These are phyloP conservation scores for Actinemys pallida DNA, from an alignment of 2,113 vertebrate genomes.

Conservation along the genomic window DNA sequence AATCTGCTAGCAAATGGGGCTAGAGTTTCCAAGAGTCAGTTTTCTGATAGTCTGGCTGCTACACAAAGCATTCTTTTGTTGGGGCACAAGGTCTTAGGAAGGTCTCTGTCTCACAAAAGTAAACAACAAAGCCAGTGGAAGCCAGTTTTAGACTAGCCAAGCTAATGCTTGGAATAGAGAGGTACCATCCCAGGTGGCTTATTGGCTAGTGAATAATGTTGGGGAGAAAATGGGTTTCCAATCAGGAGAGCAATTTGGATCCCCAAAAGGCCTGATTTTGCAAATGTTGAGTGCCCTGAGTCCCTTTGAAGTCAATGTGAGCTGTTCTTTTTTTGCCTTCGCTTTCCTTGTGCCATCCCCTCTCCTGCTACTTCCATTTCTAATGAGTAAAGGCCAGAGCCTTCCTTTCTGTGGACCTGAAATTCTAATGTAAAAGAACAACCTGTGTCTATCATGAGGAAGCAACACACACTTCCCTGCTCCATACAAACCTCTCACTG, in stretches of 20 bases:
- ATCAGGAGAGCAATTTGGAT: not conserved
- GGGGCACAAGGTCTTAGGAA: not conserved
- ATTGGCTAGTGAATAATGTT: not conserved
- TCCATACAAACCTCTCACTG: not conserved
- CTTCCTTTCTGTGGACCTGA: not conserved
- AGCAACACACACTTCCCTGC: not conserved
- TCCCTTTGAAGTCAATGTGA: not conserved
- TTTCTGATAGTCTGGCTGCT: not conserved
- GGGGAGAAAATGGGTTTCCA: not conserved
- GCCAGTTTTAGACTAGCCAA: not conserved
- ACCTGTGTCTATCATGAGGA: not conserved
- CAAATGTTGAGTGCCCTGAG: not conserved
- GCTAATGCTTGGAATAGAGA: not conserved
- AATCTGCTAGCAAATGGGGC: not conserved
- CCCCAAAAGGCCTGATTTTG: not conserved
- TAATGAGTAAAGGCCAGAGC: not conserved
- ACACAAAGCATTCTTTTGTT: not conserved
- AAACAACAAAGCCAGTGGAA: not conserved
- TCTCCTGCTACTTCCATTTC: not conserved
- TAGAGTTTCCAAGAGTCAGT: not conserved
- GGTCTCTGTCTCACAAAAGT: not conserved
- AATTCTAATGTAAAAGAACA: not conserved
- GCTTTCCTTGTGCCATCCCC: not conserved
- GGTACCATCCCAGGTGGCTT: not conserved
- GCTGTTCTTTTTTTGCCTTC: not conserved